phyloP scores from a whole-genome alignment of 92 coral and sea anemone genomes.

The Paramuricea clavata region DNA sequence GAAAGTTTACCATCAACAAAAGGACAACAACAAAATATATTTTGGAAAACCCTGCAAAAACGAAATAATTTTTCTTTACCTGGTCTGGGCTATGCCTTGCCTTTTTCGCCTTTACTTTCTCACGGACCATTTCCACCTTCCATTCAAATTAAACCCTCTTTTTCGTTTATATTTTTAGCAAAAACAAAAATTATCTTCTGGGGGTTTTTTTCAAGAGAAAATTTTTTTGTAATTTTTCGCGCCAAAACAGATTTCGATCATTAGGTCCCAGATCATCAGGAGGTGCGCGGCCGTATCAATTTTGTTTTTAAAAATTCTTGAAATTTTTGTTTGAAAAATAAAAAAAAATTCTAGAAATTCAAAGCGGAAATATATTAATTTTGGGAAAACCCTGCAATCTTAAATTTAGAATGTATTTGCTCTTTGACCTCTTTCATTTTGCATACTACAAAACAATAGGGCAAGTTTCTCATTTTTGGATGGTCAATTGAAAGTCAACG shows the following conservation, averaged over 20 bases:
- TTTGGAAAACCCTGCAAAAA: background rate
- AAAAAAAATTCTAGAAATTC: background rate
- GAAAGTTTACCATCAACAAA: background rate
- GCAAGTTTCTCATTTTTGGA: too few relatives aligned
- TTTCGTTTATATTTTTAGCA: background rate
- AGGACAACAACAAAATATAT: background rate
- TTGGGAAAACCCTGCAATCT: background rate
- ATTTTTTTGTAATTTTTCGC: background rate
- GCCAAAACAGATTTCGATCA: background rate
- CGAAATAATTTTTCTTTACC: background rate
- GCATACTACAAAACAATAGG: too few relatives aligned
- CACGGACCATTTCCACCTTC: constrained; percentile 33
- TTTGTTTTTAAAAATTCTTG: too few relatives aligned
- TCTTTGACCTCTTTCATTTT: background rate
- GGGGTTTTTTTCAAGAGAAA: background rate
- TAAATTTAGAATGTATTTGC: background rate
- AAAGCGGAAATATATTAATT: background rate
- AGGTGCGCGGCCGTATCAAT: too few relatives aligned
- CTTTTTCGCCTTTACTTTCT: constrained; percentile 25
- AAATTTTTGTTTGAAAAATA: too few relatives aligned
- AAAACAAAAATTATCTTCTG: background rate
- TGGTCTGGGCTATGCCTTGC: constrained; percentile 12
- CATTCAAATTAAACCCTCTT: constrained; percentile 2
- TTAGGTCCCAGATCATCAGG: background rate
- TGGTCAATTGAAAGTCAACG: too few relatives aligned